Evolutionary conservation across 37 sponge, comb jelly and placozoan species (phyloP), one percentile per base, ranked within the genome.

Genomic region (Bolinopsis microptera): DNA sequence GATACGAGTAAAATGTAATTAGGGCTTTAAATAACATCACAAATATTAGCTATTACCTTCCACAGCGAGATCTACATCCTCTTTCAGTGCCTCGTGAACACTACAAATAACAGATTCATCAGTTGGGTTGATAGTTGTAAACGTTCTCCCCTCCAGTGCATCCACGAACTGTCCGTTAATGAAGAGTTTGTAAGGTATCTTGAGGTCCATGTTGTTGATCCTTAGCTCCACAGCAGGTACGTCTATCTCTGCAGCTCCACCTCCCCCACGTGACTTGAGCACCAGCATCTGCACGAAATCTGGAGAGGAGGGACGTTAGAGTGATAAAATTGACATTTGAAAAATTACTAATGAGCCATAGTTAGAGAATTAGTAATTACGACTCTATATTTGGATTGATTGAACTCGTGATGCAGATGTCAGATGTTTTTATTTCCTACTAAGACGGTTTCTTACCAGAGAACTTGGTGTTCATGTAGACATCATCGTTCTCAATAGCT

Each of bases 91-190:
- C 40, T 94, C 83, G 1, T 95, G 92, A 26, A 97, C 92, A 23
- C 92, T 40, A 69, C 96, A 96, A 34, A 97, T 95, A 0, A 93
- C 95, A 32, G 76, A 39, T 94, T 96, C 98, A 37, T 93, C 92
- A 5, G 95, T 95, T 0, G 98, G 98, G 90, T 97, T 97, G 67
- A 97, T 90, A 34, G 96, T 95, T 2, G 94, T 23, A 69, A 94
- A 96, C 0, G 94, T 95, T 41, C 94, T 94, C 1, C 97, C 95
- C 18, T 68, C 92, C 21, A 92, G 30, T 0, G 97, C 38, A 38
- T 97, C 97, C 68, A 95, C 94, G 93, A 96, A 97, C 88, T 96
- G 90, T 40, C 95, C 95, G 83, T 97, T 96, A 94, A 97, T 96
- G 83, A 97, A 95, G 74, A 96, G 93, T 92, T 97, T 96, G 69